Evolutionary conservation across 2,888 invertebrate species (phyloP).

Genomic region (Ophion slaviceki): DNA sequence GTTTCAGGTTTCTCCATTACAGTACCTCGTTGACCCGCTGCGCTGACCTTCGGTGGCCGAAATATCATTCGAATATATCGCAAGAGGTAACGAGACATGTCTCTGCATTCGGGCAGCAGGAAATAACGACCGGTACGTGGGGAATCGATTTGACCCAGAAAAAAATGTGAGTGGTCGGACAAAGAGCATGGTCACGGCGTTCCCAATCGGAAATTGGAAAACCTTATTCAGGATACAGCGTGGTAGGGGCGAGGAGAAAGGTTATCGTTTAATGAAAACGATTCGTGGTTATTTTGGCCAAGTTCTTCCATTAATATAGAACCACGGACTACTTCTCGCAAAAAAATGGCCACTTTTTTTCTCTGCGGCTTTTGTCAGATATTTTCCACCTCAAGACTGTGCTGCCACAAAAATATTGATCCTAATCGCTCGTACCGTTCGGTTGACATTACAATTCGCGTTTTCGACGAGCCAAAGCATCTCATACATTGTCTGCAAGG

Average conservation of each 20-base stretch:
- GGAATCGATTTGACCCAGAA: slow-evolving; percentile 48
- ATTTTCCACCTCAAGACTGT: background rate
- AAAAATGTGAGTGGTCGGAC: slow-evolving; percentile 27
- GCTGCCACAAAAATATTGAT: background rate
- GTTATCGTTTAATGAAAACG: slow-evolving; percentile 44
- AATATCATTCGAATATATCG: background rate
- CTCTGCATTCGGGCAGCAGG: slow-evolving; percentile 27
- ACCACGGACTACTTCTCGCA: background rate
- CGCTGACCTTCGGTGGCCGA: background rate
- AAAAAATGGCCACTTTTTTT: background rate
- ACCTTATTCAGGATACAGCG: slow-evolving; percentile 39
- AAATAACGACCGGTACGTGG: slow-evolving; percentile 11
- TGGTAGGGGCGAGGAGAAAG: background rate
- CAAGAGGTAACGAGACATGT: slow-evolving; percentile 46
- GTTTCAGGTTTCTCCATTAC: too few relatives aligned
- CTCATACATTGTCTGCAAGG: background rate
- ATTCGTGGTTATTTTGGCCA: slow-evolving; percentile 16
- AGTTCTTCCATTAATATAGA: background rate
- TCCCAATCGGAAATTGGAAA: slow-evolving; percentile 43
- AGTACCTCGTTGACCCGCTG: too few relatives aligned
- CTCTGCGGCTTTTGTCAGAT: background rate
- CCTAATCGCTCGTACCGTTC: background rate
- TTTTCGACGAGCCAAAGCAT: background rate
- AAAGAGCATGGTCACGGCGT: slow-evolving; percentile 11
- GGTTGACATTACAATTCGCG: background rate